These are phyloP conservation scores for Vireo griseus DNA, from an alignment of 2,797 vertebrate genomes.

Conservation along the genomic window DNA sequence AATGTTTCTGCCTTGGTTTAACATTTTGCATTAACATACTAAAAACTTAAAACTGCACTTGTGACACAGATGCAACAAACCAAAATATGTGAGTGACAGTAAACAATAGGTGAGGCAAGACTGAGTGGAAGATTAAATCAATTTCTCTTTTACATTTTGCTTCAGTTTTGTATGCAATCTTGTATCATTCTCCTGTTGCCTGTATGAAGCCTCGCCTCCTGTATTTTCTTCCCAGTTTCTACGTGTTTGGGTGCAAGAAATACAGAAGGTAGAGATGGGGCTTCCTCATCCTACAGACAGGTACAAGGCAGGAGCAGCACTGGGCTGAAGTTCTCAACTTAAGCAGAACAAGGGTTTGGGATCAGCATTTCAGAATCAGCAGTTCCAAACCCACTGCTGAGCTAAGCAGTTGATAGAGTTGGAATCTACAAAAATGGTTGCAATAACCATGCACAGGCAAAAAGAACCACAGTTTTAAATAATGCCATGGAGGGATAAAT, in stretches of 20 bases:
- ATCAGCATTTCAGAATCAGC: not conserved
- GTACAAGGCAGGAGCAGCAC: fast-evolving
- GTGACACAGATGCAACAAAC: not conserved
- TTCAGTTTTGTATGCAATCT: not conserved
- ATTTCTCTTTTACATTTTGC: not conserved
- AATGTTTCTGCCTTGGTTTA: not conserved
- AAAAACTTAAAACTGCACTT: slow-evolving; percentile 8
- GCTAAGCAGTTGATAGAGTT: not conserved
- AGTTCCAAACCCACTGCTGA: not conserved
- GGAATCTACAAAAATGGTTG: not conserved
- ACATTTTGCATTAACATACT: slow-evolving; percentile 18
- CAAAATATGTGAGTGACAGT: not conserved
- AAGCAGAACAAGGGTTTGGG: not conserved
- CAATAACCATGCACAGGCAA: not conserved
- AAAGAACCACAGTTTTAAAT: not conserved
- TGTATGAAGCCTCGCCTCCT: not conserved
- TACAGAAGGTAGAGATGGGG: fast-evolving
- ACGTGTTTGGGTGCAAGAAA: not conserved
- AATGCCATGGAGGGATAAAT: fast-evolving
- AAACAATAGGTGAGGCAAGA: not conserved
- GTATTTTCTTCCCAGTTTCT: not conserved
- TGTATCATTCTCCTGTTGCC: not conserved
- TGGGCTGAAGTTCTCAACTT: not conserved
- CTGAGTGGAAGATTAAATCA: not conserved
- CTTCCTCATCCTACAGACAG: not conserved